Percentiles rank a stretch among this genome's conserved stretches.
Conservation (phyloP, 37 sponge, comb jelly and placozoan genomes). For the Chondrosia reniformis region DNA sequence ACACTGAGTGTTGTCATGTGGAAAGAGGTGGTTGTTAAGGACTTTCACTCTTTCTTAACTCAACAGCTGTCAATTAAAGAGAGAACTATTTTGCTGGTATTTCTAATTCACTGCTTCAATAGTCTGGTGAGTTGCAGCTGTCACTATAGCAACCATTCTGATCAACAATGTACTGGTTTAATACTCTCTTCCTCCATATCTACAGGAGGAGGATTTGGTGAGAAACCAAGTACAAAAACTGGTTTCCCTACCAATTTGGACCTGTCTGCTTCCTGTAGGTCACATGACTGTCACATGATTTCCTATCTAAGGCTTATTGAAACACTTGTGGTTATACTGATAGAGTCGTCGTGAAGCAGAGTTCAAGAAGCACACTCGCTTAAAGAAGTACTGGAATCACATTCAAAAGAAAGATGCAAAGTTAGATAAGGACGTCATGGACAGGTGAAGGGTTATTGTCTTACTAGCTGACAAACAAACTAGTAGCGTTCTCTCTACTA, state of each 20-base stretch:
- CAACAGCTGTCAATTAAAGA: slow-evolving; percentile 62
- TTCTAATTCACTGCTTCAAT: slow-evolving; percentile 95
- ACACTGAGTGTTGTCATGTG: neutral
- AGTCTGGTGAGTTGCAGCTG: slow-evolving; percentile 74
- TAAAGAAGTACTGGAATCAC: slow-evolving; percentile 76
- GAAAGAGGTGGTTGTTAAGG: too few species aligned
- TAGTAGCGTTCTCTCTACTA: neutral
- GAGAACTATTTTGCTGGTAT: slow-evolving; percentile 70
- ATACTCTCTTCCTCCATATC: neutral
- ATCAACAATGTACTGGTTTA: neutral
- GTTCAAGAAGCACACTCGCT: slow-evolving; percentile 39
- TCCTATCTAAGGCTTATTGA: neutral
- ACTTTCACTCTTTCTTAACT: neutral
- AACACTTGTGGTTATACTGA: neutral
- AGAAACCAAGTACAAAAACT: slow-evolving; percentile 83
- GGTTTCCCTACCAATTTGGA: slow-evolving; percentile 85
- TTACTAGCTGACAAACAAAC: neutral
- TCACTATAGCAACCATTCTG: neutral
- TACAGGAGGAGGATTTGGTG: slow-evolving; percentile 89
- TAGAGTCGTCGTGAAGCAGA: slow-evolving; percentile 67
- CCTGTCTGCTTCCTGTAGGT: slow-evolving; percentile 58
- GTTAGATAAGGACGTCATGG: slow-evolving; percentile 37
- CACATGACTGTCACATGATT: neutral
- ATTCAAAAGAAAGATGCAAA: slow-evolving; percentile 73
- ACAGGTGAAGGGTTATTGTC: slow-evolving; percentile 30